Evolutionary conservation across 2,797 vertebrate genomes (phyloP), one percentile per base, ranked within the genome.

Genomic region (Sylvia borin): DNA sequence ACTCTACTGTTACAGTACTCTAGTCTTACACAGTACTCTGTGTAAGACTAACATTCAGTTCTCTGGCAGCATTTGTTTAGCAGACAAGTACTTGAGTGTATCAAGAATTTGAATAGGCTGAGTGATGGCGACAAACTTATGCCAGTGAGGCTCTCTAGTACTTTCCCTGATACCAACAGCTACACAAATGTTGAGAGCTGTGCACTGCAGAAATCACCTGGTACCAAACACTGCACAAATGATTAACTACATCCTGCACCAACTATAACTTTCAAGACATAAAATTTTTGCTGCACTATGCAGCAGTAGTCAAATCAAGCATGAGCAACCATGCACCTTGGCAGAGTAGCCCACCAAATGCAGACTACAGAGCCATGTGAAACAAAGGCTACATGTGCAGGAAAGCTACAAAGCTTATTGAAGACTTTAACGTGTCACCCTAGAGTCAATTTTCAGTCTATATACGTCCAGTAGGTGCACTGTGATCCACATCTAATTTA

Each of bases 381-480:
- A 85, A 84, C 18, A 43, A 72, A 47, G 13, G 4, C 32, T 38
- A 16, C 3, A 6, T 22, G 42, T 1, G 4, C 31, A 50, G 21
- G 55, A 91, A 82, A 79, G 16, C 31, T 40, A 18, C 6, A 82
- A 45, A 64, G n/a, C 31, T 80, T 48, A 77, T 7, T 16, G 17
- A 79, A 88, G 31, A 65, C 34, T 66, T 87, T 5, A 26, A 20
- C 22, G 34, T 64, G 10, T 14, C 7, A 20, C 57, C 53, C 47
- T 43, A 60, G 12, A 80, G 26, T 8, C 3, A 43, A 13, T n/a
- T 85, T 92, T 61, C 61, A 65, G 38, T 3, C 17, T 24, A 25
- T 9, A 48, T 4, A 45, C 0, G 0, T 34, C 27, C 21, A 18
- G 5, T 9, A 7, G 9, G 19, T 12, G 8, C 24, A 17, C 16